These are phyloP conservation scores for Monopis laevigella DNA, from an alignment of 2,888 invertebrate species.

Conservation along the genomic window DNA sequence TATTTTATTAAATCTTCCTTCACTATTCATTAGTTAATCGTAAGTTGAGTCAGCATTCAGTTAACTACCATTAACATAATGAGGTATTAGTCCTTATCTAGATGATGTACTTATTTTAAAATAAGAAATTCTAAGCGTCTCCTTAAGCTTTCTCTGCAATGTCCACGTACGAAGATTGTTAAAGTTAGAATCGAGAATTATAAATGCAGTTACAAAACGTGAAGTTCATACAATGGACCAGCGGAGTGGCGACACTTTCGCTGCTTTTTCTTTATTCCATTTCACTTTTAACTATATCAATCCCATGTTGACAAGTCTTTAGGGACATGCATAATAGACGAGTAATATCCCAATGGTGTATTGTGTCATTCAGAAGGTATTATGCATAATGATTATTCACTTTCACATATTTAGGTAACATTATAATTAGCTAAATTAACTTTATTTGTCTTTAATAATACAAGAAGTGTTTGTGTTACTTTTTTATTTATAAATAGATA, in stretches of 20 bases:
- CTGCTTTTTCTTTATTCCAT: constrained; percentile 51
- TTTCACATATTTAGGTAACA: too few species aligned
- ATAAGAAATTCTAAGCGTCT: neutral
- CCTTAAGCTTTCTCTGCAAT: neutral
- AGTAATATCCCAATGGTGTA: constrained; percentile 3
- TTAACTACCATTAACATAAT: too few species aligned
- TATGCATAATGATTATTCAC: too few species aligned
- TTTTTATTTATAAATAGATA: too few species aligned
- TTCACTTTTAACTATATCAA: constrained; percentile 56
- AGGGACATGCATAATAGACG: constrained; percentile 6
- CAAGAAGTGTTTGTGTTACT: too few species aligned
- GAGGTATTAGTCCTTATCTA: too few species aligned
- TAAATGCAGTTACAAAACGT: constrained; percentile 31
- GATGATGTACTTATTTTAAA: too few species aligned
- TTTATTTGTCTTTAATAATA: too few species aligned
- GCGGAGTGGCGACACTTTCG: constrained; percentile 51
- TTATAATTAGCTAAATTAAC: too few species aligned
- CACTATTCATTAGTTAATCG: too few species aligned
- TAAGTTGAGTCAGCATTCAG: too few species aligned
- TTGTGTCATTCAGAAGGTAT: neutral
- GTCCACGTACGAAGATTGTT: constrained; percentile 8
- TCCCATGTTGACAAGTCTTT: constrained; percentile 21
- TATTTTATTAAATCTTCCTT: too few species aligned
- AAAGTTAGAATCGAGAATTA: constrained; percentile 5
- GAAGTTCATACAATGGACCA: constrained; percentile 47